phyloP scores from a whole-genome alignment of 2,888 invertebrate species.

The Drosophila lacicola region DNA sequence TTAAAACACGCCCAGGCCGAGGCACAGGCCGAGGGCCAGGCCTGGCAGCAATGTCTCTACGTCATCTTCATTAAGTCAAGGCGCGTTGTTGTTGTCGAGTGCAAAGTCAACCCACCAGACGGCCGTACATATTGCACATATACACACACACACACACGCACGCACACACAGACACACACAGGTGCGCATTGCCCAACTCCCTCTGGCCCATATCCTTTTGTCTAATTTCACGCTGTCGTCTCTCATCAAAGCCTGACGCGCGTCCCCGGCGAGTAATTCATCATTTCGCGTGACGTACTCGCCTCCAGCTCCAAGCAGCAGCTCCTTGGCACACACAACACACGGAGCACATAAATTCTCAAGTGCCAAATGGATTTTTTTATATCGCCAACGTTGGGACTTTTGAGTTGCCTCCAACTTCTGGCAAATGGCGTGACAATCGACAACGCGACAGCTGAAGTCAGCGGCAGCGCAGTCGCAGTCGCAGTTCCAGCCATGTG shows the following conservation, averaged over 20 bases:
- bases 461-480: conserved; percentile 41
- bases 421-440: conserved; percentile 73
- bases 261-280: conserved; percentile 81
- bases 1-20: conserved; percentile 70
- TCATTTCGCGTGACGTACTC: conserved; percentile 79
- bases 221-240: conserved; percentile 81
- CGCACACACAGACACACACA: conserved; percentile 15
- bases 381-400: conserved; percentile 42
- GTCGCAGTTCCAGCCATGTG: conserved; percentile 10
- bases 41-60: conserved; percentile 27
- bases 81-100: conserved; percentile 64
- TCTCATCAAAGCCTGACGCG: conserved; percentile 79
- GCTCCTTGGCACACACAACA: conserved; percentile 27
- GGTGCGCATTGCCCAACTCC: conserved; percentile 33
- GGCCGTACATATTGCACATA: conserved; percentile 45
- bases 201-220: conserved; percentile 71
- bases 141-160: conserved; percentile 1
- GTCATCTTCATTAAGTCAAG: conserved; percentile 80
- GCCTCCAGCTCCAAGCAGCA: conserved; percentile 43
- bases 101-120: conserved; percentile 56
- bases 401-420: conserved; percentile 58
- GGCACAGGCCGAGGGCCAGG: conserved; percentile 38
- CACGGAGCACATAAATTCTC: conserved; percentile 73
- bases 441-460: conserved; percentile 59
- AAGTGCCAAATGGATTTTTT: conserved; percentile 79